phyloP scores from a whole-genome alignment of 2,113 vertebrate species.

The Scomber colias region DNA sequence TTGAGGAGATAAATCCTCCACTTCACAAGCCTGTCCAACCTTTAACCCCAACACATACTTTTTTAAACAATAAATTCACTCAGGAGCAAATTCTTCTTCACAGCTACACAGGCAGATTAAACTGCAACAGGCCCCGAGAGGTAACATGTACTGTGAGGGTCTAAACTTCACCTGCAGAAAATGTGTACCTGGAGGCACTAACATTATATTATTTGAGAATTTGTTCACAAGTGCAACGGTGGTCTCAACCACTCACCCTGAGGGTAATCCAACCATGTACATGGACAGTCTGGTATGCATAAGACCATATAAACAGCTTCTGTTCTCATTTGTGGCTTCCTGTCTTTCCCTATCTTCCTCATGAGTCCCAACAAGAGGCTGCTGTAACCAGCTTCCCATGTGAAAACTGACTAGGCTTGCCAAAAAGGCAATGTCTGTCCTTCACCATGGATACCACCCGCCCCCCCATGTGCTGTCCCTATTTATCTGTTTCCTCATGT shows the following conservation, averaged over 20 bases:
- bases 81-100: background rate
- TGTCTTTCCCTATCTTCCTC: conserved; percentile 60
- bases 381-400: conserved; percentile 68
- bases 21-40: conserved; percentile 3
- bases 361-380: conserved; percentile 36
- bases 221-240: conserved; percentile 44
- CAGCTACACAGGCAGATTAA: background rate
- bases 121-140: background rate
- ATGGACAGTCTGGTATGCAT: conserved; percentile 65
- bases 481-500: background rate
- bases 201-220: conserved; percentile 23
- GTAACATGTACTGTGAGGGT: background rate
- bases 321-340: conserved; percentile 75
- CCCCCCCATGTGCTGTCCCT: background rate
- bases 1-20: conserved; percentile 20
- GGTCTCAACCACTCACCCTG: conserved; percentile 43
- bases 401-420: conserved; percentile 57
- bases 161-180: conserved; percentile 41
- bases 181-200: background rate
- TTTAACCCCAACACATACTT: conserved; percentile 6
- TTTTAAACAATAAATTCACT: conserved; percentile 7
- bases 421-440: conserved; percentile 44
- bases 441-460: conserved; percentile 5
- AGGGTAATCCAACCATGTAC: conserved; percentile 52
- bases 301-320: conserved; percentile 66